phyloP scores from a whole-genome alignment of 2,797 vertebrate genomes.

The Schizopygopsis malacanthus region DNA sequence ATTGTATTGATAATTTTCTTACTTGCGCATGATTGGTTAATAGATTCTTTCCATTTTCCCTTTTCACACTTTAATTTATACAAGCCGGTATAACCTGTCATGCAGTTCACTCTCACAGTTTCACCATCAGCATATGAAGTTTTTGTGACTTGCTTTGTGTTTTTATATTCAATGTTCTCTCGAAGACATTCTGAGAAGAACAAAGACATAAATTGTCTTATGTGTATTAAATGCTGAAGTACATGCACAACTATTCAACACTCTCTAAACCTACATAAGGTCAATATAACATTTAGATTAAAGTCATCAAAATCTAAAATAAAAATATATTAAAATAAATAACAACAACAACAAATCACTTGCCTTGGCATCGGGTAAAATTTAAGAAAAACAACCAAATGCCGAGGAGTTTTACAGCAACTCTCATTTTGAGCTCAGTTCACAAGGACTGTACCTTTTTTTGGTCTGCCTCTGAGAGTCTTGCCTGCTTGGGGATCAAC shows the following conservation, averaged over 20 bases:
- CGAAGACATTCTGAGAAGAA: accelerated
- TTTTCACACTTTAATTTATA: constrained; percentile 47
- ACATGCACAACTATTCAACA: neutral
- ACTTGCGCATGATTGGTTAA: constrained; percentile 65
- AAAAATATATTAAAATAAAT: neutral
- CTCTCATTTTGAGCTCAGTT: constrained; percentile 42
- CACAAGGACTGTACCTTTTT: neutral
- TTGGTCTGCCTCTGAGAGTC: constrained; percentile 1
- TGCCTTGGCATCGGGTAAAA: constrained; percentile 62
- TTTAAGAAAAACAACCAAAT: constrained; percentile 61
- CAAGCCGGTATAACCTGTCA: constrained; percentile 66
- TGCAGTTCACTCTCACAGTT: constrained; percentile 67
- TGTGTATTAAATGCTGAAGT: neutral
- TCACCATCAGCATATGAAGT: neutral
- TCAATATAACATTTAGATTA: neutral
- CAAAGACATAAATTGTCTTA: neutral
- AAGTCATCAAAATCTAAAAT: no score
- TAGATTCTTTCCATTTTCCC: constrained; percentile 1
- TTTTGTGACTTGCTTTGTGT: constrained; percentile 38
- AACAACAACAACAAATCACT: constrained; percentile 28
- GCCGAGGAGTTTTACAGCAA: constrained; percentile 45
- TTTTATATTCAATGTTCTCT: neutral
- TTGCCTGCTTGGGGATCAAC: no score
- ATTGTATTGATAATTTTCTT: constrained; percentile 48
- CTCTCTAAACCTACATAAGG: no score